Conservation (phyloP, 2,797 vertebrate genomes). For the Sciurus vulgaris region DNA sequence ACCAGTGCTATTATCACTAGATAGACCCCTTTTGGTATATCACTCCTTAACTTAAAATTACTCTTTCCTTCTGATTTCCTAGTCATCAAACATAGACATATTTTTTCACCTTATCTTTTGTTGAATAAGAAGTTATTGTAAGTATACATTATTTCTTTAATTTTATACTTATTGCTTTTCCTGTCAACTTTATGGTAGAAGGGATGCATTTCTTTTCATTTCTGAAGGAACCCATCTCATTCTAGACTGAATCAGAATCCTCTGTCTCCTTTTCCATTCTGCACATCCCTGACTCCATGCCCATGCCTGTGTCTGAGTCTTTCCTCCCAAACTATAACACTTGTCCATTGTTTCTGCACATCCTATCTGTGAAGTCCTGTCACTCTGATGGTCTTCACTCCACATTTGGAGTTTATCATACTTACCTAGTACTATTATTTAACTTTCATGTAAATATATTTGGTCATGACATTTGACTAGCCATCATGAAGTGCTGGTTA, state of each 20-base stretch:
- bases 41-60: constrained; percentile 4
- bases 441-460: not conserved
- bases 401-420: not conserved
- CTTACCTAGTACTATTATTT: not conserved
- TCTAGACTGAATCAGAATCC: not conserved
- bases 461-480: not conserved
- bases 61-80: not conserved
- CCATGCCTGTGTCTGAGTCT: not conserved
- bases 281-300: not conserved
- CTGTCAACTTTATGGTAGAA: constrained; percentile 24
- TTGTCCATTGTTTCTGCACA: not conserved
- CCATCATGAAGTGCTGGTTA: not conserved
- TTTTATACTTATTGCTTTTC: constrained; percentile 47
- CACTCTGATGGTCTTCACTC: not conserved
- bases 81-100: not conserved
- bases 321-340: not conserved
- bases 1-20: not conserved
- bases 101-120: not conserved
- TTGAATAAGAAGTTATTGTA: constrained; percentile 39
- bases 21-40: not conserved
- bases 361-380: not conserved
- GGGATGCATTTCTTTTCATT: not conserved
- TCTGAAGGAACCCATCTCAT: not conserved
- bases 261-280: not conserved
- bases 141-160: constrained; percentile 13